Conservation (phyloP, 2,113 vertebrate genomes). For the Triplophysa rosa region DNA sequence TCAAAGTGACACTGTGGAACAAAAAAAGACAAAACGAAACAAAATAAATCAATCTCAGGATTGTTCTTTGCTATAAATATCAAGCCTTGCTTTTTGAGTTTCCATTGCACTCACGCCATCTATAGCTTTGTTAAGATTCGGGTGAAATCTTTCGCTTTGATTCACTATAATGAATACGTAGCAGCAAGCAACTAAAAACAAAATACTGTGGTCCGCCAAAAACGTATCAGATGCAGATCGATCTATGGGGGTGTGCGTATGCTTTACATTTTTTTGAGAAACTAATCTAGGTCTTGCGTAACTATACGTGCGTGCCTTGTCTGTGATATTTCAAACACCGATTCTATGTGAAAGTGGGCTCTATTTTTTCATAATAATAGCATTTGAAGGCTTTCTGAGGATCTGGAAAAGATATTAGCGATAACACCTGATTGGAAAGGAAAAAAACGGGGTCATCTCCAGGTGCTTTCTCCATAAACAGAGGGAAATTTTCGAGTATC, state of each 20-base stretch:
- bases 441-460: background rate
- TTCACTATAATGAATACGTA: slow-evolving; percentile 50
- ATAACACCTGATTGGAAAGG: background rate
- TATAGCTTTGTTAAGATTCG: slow-evolving; percentile 42
- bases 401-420: slow-evolving; percentile 17
- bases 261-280: slow-evolving; percentile 13
- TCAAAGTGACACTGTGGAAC: slow-evolving; percentile 64
- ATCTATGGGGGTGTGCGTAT: slow-evolving; percentile 9
- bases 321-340: slow-evolving; percentile 34
- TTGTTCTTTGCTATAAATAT: slow-evolving; percentile 65
- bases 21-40: slow-evolving; percentile 31
- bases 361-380: slow-evolving; percentile 21
- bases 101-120: slow-evolving; percentile 46
- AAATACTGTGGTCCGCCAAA: slow-evolving; percentile 44
- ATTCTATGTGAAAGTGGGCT: slow-evolving; percentile 23
- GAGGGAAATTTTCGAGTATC: background rate
- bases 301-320: slow-evolving; percentile 3
- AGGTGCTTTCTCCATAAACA: slow-evolving; percentile 4
- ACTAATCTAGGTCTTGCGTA: background rate
- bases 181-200: slow-evolving; percentile 57
- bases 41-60: slow-evolving; percentile 56
- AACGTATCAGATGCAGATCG: slow-evolving; percentile 45
- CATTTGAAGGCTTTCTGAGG: slow-evolving; percentile 31
- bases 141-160: slow-evolving; percentile 39
- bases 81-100: slow-evolving; percentile 39